These are phyloP conservation scores for Dyspetes luteomarginatus DNA, from an alignment of 2,888 invertebrate genomes.

Conservation along the genomic window DNA sequence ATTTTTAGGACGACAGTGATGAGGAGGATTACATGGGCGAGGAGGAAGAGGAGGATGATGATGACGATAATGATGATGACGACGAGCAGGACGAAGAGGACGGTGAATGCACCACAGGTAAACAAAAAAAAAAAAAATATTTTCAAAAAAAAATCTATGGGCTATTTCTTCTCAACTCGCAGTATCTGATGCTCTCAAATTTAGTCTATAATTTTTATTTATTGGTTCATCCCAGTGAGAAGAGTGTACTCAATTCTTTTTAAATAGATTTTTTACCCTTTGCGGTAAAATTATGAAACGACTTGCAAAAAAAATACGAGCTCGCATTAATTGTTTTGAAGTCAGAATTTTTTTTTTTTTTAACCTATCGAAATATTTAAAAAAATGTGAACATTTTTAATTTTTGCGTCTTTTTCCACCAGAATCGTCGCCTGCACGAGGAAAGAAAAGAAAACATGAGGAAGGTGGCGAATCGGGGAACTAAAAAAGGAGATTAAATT, in stretches of 20 bases:
- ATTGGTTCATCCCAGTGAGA: not conserved
- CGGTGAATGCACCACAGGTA: conserved; percentile 78
- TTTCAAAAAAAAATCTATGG: too few species aligned
- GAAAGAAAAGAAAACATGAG: conserved; percentile 90
- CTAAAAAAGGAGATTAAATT: conserved; percentile 74
- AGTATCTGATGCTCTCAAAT: too few species aligned
- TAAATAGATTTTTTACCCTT: too few species aligned
- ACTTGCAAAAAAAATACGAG: too few species aligned
- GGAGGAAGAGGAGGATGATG: conserved; percentile 87
- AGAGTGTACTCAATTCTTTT: too few species aligned
- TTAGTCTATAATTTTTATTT: too few species aligned
- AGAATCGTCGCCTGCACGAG: conserved; percentile 86
- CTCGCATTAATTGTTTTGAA: too few species aligned
- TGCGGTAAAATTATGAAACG: too few species aligned
- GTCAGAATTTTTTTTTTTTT: too few species aligned
- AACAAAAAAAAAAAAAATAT: conserved; percentile 42
- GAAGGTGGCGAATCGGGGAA: conserved; percentile 85
- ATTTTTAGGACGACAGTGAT: conserved; percentile 84
- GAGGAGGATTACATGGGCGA: conserved; percentile 88
- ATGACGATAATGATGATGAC: conserved; percentile 84
- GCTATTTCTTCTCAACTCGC: too few species aligned
- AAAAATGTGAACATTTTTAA: conserved; percentile 20
- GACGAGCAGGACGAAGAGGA: conserved; percentile 82
- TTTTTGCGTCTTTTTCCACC: conserved; percentile 45
- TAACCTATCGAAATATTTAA: not conserved